Evolutionary conservation across 2,113 vertebrate species (phyloP).

Genomic region (Megatriorchis doriae): DNA sequence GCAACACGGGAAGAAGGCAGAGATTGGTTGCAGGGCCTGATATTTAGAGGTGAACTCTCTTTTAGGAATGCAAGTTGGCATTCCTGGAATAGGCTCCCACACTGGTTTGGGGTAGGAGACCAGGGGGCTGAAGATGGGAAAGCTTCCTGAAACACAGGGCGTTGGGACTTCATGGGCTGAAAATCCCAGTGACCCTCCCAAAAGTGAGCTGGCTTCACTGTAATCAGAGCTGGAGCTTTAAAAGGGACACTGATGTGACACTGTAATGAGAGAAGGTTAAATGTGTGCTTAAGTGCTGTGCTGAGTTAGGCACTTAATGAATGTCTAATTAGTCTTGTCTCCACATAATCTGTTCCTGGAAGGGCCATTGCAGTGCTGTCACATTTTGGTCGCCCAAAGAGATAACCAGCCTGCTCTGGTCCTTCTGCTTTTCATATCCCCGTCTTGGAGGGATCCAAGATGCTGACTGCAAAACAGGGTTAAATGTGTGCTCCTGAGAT

Average conservation of each 20-base stretch:
- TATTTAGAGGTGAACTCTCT: background rate
- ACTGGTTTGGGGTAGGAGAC: background rate
- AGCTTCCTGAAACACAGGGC: background rate
- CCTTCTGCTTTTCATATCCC: background rate
- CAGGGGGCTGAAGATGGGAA: background rate
- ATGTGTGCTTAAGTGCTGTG: slow-evolving; percentile 29
- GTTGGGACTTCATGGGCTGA: background rate
- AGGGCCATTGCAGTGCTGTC: background rate
- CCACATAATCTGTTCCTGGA: background rate
- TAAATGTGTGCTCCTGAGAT: background rate
- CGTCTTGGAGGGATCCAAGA: background rate
- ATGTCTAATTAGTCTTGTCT: slow-evolving; percentile 14
- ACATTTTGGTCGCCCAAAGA: background rate
- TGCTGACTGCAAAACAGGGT: background rate
- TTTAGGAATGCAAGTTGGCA: background rate
- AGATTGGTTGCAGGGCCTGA: background rate
- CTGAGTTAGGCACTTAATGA: slow-evolving; percentile 35
- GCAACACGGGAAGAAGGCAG: background rate
- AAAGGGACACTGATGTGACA: background rate
- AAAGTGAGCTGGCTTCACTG: background rate
- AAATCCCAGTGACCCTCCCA: background rate
- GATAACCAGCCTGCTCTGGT: background rate
- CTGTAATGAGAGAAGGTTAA: slow-evolving; percentile 47
- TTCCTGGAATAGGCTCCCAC: background rate
- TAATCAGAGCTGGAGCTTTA: background rate